Conservation (phyloP, 92 coral and sea anemone genomes). For the Bergia puertoricense region DNA sequence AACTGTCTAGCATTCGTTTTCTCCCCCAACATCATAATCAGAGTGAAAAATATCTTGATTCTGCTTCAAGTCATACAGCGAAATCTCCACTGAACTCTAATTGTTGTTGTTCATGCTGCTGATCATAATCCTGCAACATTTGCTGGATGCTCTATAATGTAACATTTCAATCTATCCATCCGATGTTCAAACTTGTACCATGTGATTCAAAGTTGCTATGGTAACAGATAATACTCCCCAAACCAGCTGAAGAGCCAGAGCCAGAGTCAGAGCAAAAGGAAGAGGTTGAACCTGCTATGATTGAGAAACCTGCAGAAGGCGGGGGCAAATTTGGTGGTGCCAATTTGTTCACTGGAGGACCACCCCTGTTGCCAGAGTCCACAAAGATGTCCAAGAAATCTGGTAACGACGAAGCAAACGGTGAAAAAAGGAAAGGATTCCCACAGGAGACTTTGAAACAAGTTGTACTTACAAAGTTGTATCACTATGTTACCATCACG, state of each 20-base stretch:
- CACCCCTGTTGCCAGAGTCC: constrained; percentile 3
- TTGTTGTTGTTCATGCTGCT: too few relatives aligned
- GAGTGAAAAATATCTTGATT: not conserved
- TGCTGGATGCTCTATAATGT: not conserved
- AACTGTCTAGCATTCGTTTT: not conserved
- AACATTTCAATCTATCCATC: not conserved
- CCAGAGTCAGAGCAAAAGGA: constrained; percentile 51
- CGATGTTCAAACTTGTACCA: not conserved
- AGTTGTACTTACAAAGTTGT: too few relatives aligned
- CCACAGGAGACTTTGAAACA: too few relatives aligned
- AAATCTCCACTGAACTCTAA: too few relatives aligned
- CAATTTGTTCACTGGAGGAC: constrained; percentile 73
- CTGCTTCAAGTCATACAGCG: not conserved
- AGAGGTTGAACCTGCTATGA: constrained; percentile 45
- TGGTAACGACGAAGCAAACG: constrained; percentile 43
- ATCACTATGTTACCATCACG: too few relatives aligned
- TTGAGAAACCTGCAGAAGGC: constrained; percentile 90
- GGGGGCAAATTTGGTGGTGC: constrained; percentile 97
- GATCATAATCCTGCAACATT: not conserved
- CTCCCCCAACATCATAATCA: not conserved
- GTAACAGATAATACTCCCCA: constrained; percentile 13
- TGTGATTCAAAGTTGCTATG: not conserved
- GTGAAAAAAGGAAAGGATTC: not conserved
- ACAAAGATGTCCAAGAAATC: constrained; percentile 19
- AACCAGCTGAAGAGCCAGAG: constrained; percentile 29